Conservation (phyloP, 1,140 invertebrate species). For the Neoseiulus cucumeris region DNA sequence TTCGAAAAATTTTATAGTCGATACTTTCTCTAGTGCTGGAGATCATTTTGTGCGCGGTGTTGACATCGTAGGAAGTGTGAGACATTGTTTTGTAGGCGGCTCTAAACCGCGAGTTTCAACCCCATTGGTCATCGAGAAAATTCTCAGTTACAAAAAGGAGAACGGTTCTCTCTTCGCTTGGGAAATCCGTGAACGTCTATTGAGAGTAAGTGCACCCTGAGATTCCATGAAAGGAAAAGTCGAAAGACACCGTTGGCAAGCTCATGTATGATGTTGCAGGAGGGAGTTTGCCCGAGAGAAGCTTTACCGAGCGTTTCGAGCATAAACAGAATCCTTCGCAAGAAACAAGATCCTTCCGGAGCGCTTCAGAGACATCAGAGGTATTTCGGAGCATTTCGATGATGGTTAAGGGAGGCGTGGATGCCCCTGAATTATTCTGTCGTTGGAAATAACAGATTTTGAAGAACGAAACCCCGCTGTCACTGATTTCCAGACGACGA, state of each 20-base stretch:
- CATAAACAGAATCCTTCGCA: slow-evolving; percentile 20
- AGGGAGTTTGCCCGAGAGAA: slow-evolving; percentile 18
- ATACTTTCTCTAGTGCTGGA: background rate
- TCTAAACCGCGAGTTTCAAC: slow-evolving; percentile 20
- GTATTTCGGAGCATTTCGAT: background rate
- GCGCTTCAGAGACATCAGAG: background rate
- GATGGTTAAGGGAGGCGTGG: too few species aligned
- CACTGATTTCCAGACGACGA: too few species aligned
- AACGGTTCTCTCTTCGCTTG: slow-evolving; percentile 27
- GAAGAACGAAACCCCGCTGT: too few species aligned
- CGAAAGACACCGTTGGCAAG: background rate
- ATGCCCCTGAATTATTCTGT: too few species aligned
- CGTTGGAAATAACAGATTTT: too few species aligned
- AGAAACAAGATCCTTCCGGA: background rate
- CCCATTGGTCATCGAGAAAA: slow-evolving; percentile 18
- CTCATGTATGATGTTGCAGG: background rate
- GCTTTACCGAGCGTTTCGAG: slow-evolving; percentile 19
- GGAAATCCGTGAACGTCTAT: slow-evolving; percentile 20
- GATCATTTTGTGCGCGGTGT: background rate
- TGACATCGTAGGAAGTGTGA: background rate
- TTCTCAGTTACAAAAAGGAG: slow-evolving; percentile 19
- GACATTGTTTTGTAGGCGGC: slow-evolving; percentile 17
- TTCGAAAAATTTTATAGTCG: background rate
- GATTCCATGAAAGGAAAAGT: background rate
- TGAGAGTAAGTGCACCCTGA: background rate